phyloP scores from a whole-genome alignment of 2,888 invertebrate genomes.

The Lepidonotus clava region DNA sequence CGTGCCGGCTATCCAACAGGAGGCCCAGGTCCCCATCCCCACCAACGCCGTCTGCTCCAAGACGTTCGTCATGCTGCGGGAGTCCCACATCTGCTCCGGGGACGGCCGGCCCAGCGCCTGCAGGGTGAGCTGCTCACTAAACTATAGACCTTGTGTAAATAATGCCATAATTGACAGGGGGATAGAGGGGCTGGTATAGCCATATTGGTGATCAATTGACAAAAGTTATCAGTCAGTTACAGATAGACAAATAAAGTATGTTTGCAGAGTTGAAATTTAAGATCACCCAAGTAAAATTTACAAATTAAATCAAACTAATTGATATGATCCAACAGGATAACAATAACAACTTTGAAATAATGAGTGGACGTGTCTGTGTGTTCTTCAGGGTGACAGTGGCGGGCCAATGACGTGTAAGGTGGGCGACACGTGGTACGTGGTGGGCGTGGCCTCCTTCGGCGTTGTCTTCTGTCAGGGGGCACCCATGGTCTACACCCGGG shows the following conservation, averaged over 20 bases:
- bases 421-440: slow-evolving; percentile 22
- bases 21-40: neutral
- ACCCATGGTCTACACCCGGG: slow-evolving; percentile 41
- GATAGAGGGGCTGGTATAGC: no score
- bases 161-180: neutral
- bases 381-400: slow-evolving; percentile 51
- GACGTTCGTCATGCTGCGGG: neutral
- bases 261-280: no score
- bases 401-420: slow-evolving; percentile 45
- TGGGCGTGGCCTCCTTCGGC: slow-evolving; percentile 37
- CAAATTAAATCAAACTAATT: no score
- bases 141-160: neutral
- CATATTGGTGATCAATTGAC: neutral
- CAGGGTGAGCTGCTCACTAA: slow-evolving; percentile 1
- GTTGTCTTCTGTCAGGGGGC: neutral
- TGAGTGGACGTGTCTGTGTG: no score
- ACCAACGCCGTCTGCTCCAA: slow-evolving; percentile 5
- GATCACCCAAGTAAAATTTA: no score
- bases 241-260: neutral
- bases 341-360: neutral
- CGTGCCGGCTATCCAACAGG: slow-evolving; percentile 34
- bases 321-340: no score
- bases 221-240: neutral
- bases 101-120: slow-evolving; percentile 50
- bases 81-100: slow-evolving; percentile 45